Base-by-base conservation (phyloP, 2,113 vertebrate species). In the Pomatostomus ruficeps region DNA sequence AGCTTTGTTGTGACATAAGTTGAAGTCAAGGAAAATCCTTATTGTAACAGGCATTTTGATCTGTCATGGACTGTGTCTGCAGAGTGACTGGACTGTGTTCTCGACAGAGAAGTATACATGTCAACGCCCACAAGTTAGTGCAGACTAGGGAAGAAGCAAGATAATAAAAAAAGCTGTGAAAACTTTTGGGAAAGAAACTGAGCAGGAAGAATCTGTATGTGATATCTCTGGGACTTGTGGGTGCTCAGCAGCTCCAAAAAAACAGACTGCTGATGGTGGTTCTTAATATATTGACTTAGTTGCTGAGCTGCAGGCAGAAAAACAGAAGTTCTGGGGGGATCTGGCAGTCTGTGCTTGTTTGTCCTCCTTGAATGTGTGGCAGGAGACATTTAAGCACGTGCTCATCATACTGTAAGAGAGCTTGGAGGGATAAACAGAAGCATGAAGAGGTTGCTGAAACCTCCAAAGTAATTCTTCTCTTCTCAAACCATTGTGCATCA, bases 1-100 rank as follows among this genome's bases (percentile, higher is more conserved):
- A 74, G 49, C 88, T 88, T 94, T 95, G 61, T 78, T 94, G 92
- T 95, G 90, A 65, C 72, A n/a, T 40, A 80, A 85, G 19, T 22
- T 77, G 57, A 93, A 90, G 63, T 83, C 36, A 78, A 91, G 65
- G 65, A 59, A 92, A 81, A 80, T 71, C 8, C 0, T 51, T 78
- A 88, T 88, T 92, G 61, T 96, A 88, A 5, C 2, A 86, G 55
- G 25, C 82, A 67, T 90, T 95, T 91, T 89, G 85, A 83, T 94
- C 89, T 81, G 59, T 31, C 85, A 68, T 59, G 72, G 68, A 7
- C 68, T 83, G 51, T 58, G 70, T 88, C 82, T 95, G 72, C 68
- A 72, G 63, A 36, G 36, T 28, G 61, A 67, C 79, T 63, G 82
- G 65, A 86, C 94, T 88, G 36, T 17, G 77, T 70, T 72, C 29